Evolutionary conservation across 2,888 invertebrate genomes (phyloP).

Genomic region (Hypselothyrea guttata): DNA sequence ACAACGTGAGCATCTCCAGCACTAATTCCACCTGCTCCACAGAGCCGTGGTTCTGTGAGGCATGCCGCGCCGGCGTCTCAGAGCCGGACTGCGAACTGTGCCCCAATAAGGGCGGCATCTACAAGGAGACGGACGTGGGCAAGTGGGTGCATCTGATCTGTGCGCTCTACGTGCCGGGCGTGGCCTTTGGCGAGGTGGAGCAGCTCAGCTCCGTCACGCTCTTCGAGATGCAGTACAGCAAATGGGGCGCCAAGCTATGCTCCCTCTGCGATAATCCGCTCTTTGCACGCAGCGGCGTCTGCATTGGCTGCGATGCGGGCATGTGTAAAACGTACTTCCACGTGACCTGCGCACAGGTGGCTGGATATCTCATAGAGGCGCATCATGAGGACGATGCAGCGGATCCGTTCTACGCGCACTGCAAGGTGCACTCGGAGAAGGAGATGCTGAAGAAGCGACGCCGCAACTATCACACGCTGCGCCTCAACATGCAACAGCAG

Average conservation of each 20-base stretch:
- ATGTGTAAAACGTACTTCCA: slow-evolving; percentile 99
- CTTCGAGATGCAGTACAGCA: slow-evolving; percentile 98
- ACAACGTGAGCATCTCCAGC: slow-evolving; percentile 94
- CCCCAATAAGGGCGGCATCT: slow-evolving; percentile 95
- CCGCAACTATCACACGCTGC: slow-evolving; percentile 92
- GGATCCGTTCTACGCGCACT: slow-evolving; percentile 98
- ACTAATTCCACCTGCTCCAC: slow-evolving; percentile 97
- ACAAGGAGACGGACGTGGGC: slow-evolving; percentile 98
- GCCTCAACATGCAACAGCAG: slow-evolving; percentile 90
- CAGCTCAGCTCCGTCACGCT: slow-evolving; percentile 95
- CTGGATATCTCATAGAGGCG: slow-evolving; percentile 95
- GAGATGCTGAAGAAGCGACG: slow-evolving; percentile 90
- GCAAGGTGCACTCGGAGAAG: slow-evolving; percentile 97
- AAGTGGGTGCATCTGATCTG: slow-evolving; percentile 99
- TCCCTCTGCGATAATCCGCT: slow-evolving; percentile 93
- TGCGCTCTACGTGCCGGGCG: slow-evolving; percentile 98
- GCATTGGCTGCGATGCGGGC: slow-evolving; percentile 98
- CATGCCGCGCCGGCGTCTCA: slow-evolving; percentile 94
- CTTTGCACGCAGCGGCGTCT: slow-evolving; percentile 95
- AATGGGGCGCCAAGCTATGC: slow-evolving; percentile 97
- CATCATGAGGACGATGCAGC: slow-evolving; percentile 96
- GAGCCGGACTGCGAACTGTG: slow-evolving; percentile 97
- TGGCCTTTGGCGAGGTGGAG: slow-evolving; percentile 97
- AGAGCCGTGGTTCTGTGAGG: slow-evolving; percentile 99
- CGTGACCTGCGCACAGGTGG: slow-evolving; percentile 97